Percentiles rank a stretch among this genome's conserved stretches.
These are phyloP conservation scores for Astropecten irregularis DNA, from an alignment of 53 echinoderm and acorn worm genomes.

Conservation along the genomic window DNA sequence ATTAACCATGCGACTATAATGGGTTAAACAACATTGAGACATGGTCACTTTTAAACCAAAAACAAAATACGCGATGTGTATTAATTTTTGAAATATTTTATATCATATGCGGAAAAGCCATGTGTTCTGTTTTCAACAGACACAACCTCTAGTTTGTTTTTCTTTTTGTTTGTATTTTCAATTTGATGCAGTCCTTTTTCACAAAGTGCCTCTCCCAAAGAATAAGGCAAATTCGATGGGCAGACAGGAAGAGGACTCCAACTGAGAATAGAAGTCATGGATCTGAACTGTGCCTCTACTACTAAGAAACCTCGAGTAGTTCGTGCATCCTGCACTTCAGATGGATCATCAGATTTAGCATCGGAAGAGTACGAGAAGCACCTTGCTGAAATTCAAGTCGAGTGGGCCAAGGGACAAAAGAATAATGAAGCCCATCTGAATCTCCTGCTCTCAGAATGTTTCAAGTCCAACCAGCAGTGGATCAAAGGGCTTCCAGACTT, in stretches of 20 bases:
- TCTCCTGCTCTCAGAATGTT: constrained; percentile 27
- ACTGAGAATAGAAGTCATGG: background rate
- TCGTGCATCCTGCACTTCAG: constrained; percentile 1
- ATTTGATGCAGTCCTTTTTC: constrained; percentile 47
- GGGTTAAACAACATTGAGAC: too few relatives aligned
- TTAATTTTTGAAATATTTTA: too few relatives aligned
- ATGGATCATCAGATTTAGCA: background rate
- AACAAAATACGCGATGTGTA: too few relatives aligned
- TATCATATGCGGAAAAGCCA: too few relatives aligned
- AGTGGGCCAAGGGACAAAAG: constrained; percentile 43
- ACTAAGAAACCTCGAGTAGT: background rate
- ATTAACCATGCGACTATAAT: too few relatives aligned
- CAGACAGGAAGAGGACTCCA: constrained; percentile 21
- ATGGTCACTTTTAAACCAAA: too few relatives aligned
- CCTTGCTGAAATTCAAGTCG: constrained; percentile 17
- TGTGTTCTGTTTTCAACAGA: too few relatives aligned
- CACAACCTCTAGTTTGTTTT: too few relatives aligned
- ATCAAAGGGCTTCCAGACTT: constrained; percentile 46
- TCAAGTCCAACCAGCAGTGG: constrained; percentile 28
- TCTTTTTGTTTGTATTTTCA: background rate
- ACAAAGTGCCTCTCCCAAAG: constrained; percentile 47
- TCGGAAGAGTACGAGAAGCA: constrained; percentile 28
- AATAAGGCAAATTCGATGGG: constrained; percentile 56
- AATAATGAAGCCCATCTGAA: constrained; percentile 13
- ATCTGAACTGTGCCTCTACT: background rate